A percentile compares a stretch with the other conserved stretches of the same genome.
These are phyloP conservation scores for Zaprionus kolodkinae DNA, from an alignment of 1,140 invertebrate species.

Conservation along the genomic window DNA sequence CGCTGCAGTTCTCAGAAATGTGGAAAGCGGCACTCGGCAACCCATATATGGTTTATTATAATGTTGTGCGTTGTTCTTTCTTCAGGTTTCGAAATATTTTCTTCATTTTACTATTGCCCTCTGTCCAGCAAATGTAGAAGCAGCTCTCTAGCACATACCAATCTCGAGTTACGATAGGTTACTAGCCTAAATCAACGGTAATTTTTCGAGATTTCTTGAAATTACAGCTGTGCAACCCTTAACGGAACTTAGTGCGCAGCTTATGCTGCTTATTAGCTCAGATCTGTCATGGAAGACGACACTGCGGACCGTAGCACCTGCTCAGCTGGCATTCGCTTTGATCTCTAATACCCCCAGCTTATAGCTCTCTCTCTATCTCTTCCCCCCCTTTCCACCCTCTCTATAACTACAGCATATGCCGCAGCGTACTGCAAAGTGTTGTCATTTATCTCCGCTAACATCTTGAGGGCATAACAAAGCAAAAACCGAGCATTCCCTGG, in stretches of 20 bases:
- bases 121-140: not conserved
- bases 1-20: not conserved
- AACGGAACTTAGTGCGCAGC: constrained; percentile 18
- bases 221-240: constrained; percentile 22
- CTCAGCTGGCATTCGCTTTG: constrained; percentile 58
- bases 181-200: not conserved
- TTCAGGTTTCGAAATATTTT: not conserved
- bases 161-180: not conserved
- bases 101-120: not conserved
- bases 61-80: not conserved
- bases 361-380: not conserved
- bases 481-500: constrained; percentile 28
- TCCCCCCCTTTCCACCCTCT: not conserved
- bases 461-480: constrained; percentile 63
- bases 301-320: constrained; percentile 38
- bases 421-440: constrained; percentile 57
- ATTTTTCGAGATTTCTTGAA: not conserved
- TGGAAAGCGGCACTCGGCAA: constrained; percentile 6
- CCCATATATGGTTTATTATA: constrained; percentile 7
- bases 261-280: constrained; percentile 57
- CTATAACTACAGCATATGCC: constrained; percentile 46
- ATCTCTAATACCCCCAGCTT: constrained; percentile 55
- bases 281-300: constrained; percentile 38
- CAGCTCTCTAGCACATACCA: not conserved
- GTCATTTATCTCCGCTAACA: constrained; percentile 76